phyloP scores from a whole-genome alignment of 2,113 vertebrate genomes.

The Campylomormyrus tamandua region DNA sequence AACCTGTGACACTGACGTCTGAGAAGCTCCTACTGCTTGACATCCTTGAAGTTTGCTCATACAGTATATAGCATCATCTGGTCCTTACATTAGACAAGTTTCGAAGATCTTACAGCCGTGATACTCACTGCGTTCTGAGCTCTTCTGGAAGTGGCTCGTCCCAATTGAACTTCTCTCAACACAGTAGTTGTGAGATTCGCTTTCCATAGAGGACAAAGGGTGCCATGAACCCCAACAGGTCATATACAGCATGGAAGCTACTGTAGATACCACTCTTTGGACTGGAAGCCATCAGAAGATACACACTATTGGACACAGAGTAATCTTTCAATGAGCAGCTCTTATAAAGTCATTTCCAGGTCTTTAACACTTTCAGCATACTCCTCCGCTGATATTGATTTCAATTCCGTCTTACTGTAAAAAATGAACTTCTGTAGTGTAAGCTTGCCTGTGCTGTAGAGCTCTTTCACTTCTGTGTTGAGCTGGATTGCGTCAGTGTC shows the following conservation, averaged over 20 bases:
- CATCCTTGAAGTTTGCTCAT: too few relatives aligned
- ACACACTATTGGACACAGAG: background rate
- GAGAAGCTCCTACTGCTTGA: too few relatives aligned
- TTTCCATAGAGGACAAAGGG: background rate
- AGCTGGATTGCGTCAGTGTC: background rate
- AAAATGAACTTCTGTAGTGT: background rate
- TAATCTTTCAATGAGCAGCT: background rate
- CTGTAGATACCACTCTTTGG: background rate
- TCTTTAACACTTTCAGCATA: background rate
- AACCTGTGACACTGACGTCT: too few relatives aligned
- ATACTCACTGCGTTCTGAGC: too few relatives aligned
- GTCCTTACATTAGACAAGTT: background rate
- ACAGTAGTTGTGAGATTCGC: background rate
- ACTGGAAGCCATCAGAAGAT: background rate
- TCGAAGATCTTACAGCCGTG: too few relatives aligned
- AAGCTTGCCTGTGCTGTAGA: background rate
- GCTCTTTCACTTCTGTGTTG: background rate
- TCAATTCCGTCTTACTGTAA: background rate
- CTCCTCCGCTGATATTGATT: background rate
- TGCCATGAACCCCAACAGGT: background rate
- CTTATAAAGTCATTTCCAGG: background rate
- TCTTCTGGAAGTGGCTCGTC: too few relatives aligned
- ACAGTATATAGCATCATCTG: too few relatives aligned
- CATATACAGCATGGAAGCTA: background rate
- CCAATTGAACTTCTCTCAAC: background rate